Percentiles rank a stretch among this genome's conserved stretches.
phyloP scores from a whole-genome alignment of 1,140 invertebrate species.

The Cydia pomonella region DNA sequence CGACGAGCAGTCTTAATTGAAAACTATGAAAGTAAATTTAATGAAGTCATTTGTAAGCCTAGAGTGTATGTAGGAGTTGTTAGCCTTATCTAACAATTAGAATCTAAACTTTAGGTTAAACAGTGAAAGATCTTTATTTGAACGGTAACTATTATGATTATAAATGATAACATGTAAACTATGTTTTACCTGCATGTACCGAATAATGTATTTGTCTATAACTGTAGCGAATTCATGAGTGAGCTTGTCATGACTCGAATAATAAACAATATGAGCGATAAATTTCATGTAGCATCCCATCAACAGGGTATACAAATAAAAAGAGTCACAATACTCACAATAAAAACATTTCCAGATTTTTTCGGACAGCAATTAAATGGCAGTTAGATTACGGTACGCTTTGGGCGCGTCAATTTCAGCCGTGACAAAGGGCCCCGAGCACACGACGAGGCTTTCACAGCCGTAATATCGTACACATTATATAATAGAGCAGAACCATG shows the following conservation, averaged over 20 bases:
- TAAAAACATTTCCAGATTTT: slow-evolving; percentile 15
- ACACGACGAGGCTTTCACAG: slow-evolving; percentile 8
- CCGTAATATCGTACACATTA: slow-evolving; percentile 17
- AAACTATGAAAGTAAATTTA: not conserved
- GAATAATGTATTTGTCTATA: too few species aligned
- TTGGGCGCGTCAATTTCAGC: slow-evolving; percentile 26
- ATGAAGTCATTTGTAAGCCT: not conserved
- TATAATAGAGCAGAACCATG: not conserved
- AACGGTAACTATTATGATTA: too few species aligned
- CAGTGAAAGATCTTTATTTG: too few species aligned
- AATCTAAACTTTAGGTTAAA: too few species aligned
- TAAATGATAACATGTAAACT: too few species aligned
- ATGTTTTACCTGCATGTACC: too few species aligned
- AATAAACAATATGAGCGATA: not conserved
- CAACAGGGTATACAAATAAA: slow-evolving; percentile 6
- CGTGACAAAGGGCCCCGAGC: slow-evolving; percentile 6
- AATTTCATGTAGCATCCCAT: not conserved
- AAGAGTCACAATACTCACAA: not conserved
- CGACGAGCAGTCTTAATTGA: not conserved
- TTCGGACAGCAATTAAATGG: slow-evolving; percentile 22
- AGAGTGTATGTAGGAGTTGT: too few species aligned
- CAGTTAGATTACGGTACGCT: slow-evolving; percentile 24
- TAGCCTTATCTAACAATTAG: too few species aligned
- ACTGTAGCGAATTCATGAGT: too few species aligned
- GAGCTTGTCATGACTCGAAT: not conserved